Base-by-base conservation (phyloP, 2,888 invertebrate species). In the Amphipyra tragopoginis region DNA sequence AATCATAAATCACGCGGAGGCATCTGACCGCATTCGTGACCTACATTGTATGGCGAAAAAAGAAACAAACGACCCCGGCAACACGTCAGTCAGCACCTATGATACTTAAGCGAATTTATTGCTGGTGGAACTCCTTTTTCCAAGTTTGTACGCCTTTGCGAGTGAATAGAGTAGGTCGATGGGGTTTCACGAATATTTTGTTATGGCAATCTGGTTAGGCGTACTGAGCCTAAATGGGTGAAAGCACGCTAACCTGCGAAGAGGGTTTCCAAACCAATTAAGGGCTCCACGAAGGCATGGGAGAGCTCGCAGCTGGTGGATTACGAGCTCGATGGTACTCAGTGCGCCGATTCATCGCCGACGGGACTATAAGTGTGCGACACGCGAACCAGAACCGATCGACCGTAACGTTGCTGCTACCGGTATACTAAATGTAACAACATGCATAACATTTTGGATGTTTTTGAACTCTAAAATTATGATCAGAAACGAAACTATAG, bases 221-320 rank as follows among this genome's bases (percentile, higher is more conserved):
- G 89, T 83, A 89, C 86, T 82, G 85, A 79, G 88, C 83, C 89
- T 93, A 93, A 94, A 93, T 90, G 91, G 91, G 82, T 79, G 80
- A 71, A 78, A 84, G 90, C 94, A 93, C 93, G 93, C 90, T 81
- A 93, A 83, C 88, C 84, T 80, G 88, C 92, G 91, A 92, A 93
- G 94, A 93, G 93, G 93, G 93, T 86, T 92, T 93, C 92, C 89
- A 87, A 92, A 92, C 94, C 93, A 94, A 94, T 94, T 94, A 94
- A 92, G 93, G 93, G 87, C 84, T 91, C 86, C 93, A 92, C 91
- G 92, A 91, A 93, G 90, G 85, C 93, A 88, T 94, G 94, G 93
- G 94, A 94, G 90, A 86, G 84, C 60, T 69, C 68, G 75, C 94
- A 94, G 90, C 91, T 93, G 94, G 86, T 84, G 86, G 89, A 88